Evolutionary conservation across 2,888 invertebrate species (phyloP).

Genomic region (Ecdyonurus torrentis): DNA sequence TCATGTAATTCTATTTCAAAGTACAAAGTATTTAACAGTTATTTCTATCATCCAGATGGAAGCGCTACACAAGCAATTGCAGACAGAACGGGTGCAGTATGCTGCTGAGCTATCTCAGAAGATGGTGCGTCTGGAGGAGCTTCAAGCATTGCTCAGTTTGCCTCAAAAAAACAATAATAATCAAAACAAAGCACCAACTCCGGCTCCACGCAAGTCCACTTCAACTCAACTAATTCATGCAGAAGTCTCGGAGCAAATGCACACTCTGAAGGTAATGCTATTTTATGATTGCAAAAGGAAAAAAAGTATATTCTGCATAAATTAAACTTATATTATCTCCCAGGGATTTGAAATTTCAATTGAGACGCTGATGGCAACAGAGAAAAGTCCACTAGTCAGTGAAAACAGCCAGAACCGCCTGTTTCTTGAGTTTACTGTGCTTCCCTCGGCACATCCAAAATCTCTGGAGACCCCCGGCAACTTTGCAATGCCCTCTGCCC

Average conservation of each 20-base stretch:
- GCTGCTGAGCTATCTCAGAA: background rate
- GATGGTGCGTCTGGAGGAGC: background rate
- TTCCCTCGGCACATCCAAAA: background rate
- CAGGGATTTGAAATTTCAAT: background rate
- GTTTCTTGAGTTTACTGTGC: background rate
- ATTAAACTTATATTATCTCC: background rate
- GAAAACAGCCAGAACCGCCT: background rate
- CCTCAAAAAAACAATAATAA: background rate
- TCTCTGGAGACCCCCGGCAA: background rate
- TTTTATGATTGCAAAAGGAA: too few species aligned
- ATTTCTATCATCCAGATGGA: too few species aligned
- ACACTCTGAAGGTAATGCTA: too few species aligned
- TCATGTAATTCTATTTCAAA: background rate
- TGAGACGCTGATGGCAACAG: background rate
- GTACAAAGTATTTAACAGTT: background rate
- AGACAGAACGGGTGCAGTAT: background rate
- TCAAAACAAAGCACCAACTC: background rate
- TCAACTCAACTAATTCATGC: background rate
- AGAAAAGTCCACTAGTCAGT: background rate
- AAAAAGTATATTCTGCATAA: background rate
- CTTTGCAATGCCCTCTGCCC: background rate
- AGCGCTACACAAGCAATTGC: background rate
- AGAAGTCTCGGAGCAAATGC: too few species aligned
- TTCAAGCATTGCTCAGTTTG: background rate
- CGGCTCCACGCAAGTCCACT: background rate